A percentile compares a stretch with the other conserved stretches of the same genome.
phyloP scores from a whole-genome alignment of 2,888 invertebrate genomes.

The Drosophila emarginata region DNA sequence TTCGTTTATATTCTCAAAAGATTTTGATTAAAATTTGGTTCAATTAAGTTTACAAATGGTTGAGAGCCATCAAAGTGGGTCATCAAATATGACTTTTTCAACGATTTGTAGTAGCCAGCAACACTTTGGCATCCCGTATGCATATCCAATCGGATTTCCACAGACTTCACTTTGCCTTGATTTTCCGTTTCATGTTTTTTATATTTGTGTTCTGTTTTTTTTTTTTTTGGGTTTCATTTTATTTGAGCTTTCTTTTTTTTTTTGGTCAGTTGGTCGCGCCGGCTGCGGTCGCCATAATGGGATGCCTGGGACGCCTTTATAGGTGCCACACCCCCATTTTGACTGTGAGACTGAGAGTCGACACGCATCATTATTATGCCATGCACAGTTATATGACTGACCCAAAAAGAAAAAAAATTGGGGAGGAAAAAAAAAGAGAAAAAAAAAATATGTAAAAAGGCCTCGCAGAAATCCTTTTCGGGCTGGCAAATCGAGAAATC shows the following conservation, averaged over 20 bases:
- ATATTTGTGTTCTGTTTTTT: constrained; percentile 30
- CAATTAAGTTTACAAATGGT: neutral
- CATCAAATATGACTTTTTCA: neutral
- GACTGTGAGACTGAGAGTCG: constrained; percentile 27
- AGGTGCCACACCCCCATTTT: constrained; percentile 34
- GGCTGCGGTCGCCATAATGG: constrained; percentile 23
- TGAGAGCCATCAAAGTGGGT: neutral
- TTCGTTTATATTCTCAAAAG: neutral
- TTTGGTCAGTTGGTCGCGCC: constrained; percentile 11
- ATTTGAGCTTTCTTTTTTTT: neutral
- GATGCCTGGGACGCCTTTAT: constrained; percentile 28
- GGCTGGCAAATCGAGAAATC: constrained; percentile 55
- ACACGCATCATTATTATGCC: constrained; percentile 74
- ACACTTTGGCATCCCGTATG: constrained; percentile 34
- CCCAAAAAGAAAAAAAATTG: constrained; percentile 53
- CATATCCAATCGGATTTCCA: constrained; percentile 64
- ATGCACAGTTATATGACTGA: constrained; percentile 77
- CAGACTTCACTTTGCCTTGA: constrained; percentile 31
- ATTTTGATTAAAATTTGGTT: neutral
- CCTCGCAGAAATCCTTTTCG: constrained; percentile 72
- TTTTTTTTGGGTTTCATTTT: constrained; percentile 36
- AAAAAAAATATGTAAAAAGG: constrained; percentile 65
- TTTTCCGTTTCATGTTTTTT: constrained; percentile 17
- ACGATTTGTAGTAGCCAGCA: neutral
- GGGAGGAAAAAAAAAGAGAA: constrained; percentile 9